phyloP scores from a whole-genome alignment of 1,140 invertebrate genomes.

The Luehdorfia chinensis region DNA sequence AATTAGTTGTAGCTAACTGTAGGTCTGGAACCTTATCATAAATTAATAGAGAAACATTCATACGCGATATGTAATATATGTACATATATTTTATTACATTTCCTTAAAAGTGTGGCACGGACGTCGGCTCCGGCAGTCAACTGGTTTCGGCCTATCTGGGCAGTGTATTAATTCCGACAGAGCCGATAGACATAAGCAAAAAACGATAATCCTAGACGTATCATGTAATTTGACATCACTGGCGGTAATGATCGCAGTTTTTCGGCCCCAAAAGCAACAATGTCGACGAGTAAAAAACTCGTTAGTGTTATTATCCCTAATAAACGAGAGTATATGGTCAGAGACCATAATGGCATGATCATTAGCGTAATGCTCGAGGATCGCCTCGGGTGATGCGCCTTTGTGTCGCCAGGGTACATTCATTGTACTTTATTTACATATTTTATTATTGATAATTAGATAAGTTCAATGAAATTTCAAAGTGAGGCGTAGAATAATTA shows the following conservation, averaged over 20 bases:
- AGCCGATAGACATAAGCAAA: slow-evolving; percentile 27
- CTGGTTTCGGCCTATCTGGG: too few relatives aligned
- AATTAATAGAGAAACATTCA: too few relatives aligned
- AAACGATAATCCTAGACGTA: slow-evolving; percentile 31
- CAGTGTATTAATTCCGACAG: too few relatives aligned
- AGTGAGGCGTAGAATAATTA: too few relatives aligned
- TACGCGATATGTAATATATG: too few relatives aligned
- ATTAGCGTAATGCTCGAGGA: slow-evolving; percentile 48
- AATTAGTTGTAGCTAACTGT: too few relatives aligned
- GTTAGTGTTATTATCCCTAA: slow-evolving; percentile 68
- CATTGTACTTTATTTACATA: slow-evolving; percentile 22
- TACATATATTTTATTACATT: too few relatives aligned
- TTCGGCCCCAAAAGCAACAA: slow-evolving; percentile 46
- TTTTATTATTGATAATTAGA: slow-evolving; percentile 19
- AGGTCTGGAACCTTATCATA: too few relatives aligned
- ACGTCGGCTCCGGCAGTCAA: too few relatives aligned
- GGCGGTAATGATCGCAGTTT: slow-evolving; percentile 35
- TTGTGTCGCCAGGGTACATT: slow-evolving; percentile 44
- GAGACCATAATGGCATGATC: slow-evolving; percentile 50
- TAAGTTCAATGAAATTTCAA: neutral
- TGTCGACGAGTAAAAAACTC: slow-evolving; percentile 59
- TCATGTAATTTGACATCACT: slow-evolving; percentile 48
- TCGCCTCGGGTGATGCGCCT: slow-evolving; percentile 38
- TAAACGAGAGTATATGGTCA: slow-evolving; percentile 63
- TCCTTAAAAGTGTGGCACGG: too few relatives aligned